Percentiles rank a stretch among this genome's conserved stretches.
Evolutionary conservation across 1,140 invertebrate genomes (phyloP).

Genomic region (Liolophura sinensis): DNA sequence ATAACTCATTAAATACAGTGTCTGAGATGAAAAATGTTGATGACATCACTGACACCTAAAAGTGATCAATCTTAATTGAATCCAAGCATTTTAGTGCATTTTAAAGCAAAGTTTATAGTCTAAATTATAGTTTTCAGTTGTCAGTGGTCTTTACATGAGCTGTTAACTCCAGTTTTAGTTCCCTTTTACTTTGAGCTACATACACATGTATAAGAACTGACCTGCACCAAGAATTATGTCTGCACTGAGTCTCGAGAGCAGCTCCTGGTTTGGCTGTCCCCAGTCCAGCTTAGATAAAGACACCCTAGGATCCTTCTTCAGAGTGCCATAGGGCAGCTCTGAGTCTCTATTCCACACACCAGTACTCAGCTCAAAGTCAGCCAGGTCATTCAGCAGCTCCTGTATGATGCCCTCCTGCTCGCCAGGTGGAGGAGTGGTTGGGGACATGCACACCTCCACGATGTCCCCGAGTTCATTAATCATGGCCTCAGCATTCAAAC

Average conservation of each 20-base stretch:
- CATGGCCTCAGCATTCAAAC: constrained; percentile 28
- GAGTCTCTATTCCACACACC: constrained; percentile 28
- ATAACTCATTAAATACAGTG: too few relatives aligned
- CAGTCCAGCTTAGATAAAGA: constrained; percentile 41
- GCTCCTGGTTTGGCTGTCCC: constrained; percentile 25
- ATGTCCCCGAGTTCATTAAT: constrained; percentile 15
- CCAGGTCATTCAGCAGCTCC: constrained; percentile 17
- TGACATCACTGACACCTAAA: too few relatives aligned
- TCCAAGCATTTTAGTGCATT: too few relatives aligned
- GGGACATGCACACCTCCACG: constrained; percentile 24
- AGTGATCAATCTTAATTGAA: too few relatives aligned
- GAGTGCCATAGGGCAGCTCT: constrained; percentile 11
- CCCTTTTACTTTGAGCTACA: too few relatives aligned
- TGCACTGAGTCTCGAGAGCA: constrained; percentile 22
- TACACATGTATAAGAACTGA: too few relatives aligned
- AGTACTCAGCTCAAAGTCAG: constrained; percentile 25
- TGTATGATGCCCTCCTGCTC: constrained; percentile 11
- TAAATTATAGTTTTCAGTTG: too few relatives aligned
- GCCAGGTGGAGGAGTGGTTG: constrained; percentile 10
- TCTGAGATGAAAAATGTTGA: too few relatives aligned
- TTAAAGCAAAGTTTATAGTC: too few relatives aligned
- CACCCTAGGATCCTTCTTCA: constrained; percentile 24
- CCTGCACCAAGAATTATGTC: constrained; percentile 51
- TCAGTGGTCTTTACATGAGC: too few relatives aligned
- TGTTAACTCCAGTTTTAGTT: too few relatives aligned